Evolutionary conservation across 2,797 vertebrate species (phyloP), one percentile per base, ranked within the genome.

Genomic region (Cryptoblepharus egeriae): DNA sequence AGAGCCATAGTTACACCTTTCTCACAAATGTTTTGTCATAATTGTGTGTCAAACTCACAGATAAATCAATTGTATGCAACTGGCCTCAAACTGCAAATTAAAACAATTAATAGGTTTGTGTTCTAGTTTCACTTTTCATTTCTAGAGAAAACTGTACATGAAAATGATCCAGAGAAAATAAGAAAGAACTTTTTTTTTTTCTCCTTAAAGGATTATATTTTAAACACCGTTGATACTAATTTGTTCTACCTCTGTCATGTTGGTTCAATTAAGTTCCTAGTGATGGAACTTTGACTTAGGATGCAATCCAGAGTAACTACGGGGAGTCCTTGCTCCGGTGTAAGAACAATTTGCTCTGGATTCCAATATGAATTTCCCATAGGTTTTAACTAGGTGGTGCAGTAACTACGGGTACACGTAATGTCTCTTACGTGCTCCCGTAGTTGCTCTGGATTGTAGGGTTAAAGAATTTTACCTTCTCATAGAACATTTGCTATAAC

Each of bases 241-340:
- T 74, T 55, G 45, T 74, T 81, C 75, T 85, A 74, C 77, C 22
- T 18, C 49, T 60, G 16, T 30, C 80, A 13, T 49, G 65, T 30
- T 85, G 64, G 6, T 26, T 85, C 75, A 87, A 84, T 81, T 65
- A 82, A 84, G 74, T 42, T 10, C 76, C 32, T 52, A 61, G 65
- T 22, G 76, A 70, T 15, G 28, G 78, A 89, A 85, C 81, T 88
- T 90, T 92, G 42, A 85, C 60, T 72, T 83, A 73, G n/a, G n/a
- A n/a, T n/a, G n/a, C n/a, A n/a, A n/a, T n/a, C n/a, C n/a, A n/a
- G n/a, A n/a, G n/a, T n/a, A n/a, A n/a, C n/a, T n/a, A n/a, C n/a
- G n/a, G n/a, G n/a, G n/a, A n/a, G n/a, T n/a, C n/a, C n/a, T n/a
- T n/a, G n/a, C n/a, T n/a, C n/a, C n/a, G n/a, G n/a, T n/a, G n/a